Base-by-base conservation (phyloP, 1,140 invertebrate genomes). In the Anagrus nilaparvatae region DNA sequence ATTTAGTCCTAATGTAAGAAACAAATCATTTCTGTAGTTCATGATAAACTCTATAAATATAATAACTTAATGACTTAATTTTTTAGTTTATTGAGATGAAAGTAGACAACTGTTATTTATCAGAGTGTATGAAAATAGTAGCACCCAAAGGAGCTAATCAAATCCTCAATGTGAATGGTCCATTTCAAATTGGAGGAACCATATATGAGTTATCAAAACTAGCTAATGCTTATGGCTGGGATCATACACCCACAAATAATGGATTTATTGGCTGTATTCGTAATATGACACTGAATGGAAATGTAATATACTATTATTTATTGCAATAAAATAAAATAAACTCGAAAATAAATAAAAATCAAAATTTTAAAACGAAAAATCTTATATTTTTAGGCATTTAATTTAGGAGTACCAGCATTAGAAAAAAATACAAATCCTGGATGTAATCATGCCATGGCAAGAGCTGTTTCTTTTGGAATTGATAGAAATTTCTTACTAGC, bases 151-250 rank as follows among this genome's bases (percentile, higher is more conserved):
- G 82, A 1, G 68, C 75, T 3, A 81, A 84, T 49, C 75, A 84
- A 57, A 82, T 84, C 50, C 66, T 95, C 1, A 93, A 93, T 55
- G 84, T 93, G 0, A 92, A 93, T 59, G 78, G 84, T 1, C 87
- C 89, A 1, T 67, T 95, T 13, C 88, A 94, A 65, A 48, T 96
- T 7, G 92, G 91, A 13, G 91, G 91, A 8, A 73, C 78, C 1
- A 73, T 76, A 25, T 67, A 77, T 20, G 74, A 85, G 50, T 60
- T 84, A 3, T 55, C 62, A 3, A 56, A 70, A 14, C 63, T 88
- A 3, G 71, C 72, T 2, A 57, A 63, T 1, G 59, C 70, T 5
- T 76, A 76, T 46, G 73, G 73, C 43, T 84, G 81, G 82, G 69
- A 70, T 29, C 65, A 76, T 53, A 65, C 72, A 17, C 85, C 86